Percentiles rank a stretch among this genome's conserved stretches.
phyloP scores from a whole-genome alignment of 2,797 vertebrate species.

The Arrhamphus sclerolepis region DNA sequence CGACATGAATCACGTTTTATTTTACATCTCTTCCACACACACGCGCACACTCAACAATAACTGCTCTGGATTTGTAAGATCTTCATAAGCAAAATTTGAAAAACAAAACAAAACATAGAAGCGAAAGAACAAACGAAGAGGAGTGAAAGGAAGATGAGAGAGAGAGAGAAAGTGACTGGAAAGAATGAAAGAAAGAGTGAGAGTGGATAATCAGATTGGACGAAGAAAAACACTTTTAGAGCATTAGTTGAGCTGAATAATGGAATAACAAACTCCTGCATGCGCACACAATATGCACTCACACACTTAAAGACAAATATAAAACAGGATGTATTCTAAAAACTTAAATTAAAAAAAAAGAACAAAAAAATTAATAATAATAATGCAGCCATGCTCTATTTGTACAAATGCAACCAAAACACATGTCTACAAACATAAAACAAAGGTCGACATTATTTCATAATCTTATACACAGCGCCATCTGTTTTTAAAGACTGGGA shows the following conservation, averaged over 20 bases:
- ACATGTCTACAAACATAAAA: slow-evolving; percentile 33
- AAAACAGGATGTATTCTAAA: slow-evolving; percentile 44
- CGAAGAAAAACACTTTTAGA: slow-evolving; percentile 71
- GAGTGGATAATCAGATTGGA: slow-evolving; percentile 71
- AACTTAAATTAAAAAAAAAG: slow-evolving; percentile 64
- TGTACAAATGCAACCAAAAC: slow-evolving; percentile 62
- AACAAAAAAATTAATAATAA: no score
- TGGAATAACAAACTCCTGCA: slow-evolving; percentile 65
- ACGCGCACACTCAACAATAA: background rate
- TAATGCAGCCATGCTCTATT: slow-evolving; percentile 74
- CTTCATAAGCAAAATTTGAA: slow-evolving; percentile 20
- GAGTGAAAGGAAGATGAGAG: slow-evolving; percentile 14
- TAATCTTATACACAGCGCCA: slow-evolving; percentile 45
- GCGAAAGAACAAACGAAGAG: slow-evolving; percentile 10
- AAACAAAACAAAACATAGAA: slow-evolving; percentile 3
- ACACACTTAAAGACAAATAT: slow-evolving; percentile 25
- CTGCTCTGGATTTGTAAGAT: slow-evolving; percentile 30
- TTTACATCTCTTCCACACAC: slow-evolving; percentile 2
- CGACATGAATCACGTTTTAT: slow-evolving; percentile 7
- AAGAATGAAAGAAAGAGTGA: slow-evolving; percentile 23
- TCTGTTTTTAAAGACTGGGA: slow-evolving; percentile 40
- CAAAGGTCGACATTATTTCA: slow-evolving; percentile 35
- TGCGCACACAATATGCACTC: slow-evolving; percentile 16
- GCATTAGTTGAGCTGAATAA: slow-evolving; percentile 80
- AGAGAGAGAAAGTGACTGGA: slow-evolving; percentile 22